Evolutionary conservation across 2,888 invertebrate genomes (phyloP).

Genomic region (Ichneumoninae sp.): DNA sequence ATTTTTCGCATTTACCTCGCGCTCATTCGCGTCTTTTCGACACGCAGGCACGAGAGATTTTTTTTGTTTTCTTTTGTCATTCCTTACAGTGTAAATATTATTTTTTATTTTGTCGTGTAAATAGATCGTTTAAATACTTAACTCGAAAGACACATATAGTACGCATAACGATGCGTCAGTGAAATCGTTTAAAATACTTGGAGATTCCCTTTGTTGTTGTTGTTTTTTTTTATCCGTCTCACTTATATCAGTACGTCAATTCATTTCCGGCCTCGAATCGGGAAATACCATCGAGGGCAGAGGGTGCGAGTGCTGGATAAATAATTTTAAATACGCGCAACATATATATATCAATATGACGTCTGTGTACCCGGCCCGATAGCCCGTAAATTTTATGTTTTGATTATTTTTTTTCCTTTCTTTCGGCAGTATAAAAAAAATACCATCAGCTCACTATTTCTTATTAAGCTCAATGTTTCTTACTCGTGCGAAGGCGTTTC

Average conservation of each 20-base stretch:
- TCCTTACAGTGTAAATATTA: slow-evolving; percentile 64
- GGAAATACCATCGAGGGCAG: slow-evolving; percentile 41
- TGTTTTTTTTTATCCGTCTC: slow-evolving; percentile 39
- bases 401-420: background rate
- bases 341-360: slow-evolving; percentile 26
- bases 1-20: background rate
- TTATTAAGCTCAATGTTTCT: slow-evolving; percentile 3
- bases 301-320: slow-evolving; percentile 73
- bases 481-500: slow-evolving; percentile 27
- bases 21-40: slow-evolving; percentile 53
- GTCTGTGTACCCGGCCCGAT: slow-evolving; percentile 34
- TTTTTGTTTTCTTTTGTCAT: slow-evolving; percentile 58
- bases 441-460: slow-evolving; percentile 13
- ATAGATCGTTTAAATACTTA: slow-evolving; percentile 77
- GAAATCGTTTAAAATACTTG: slow-evolving; percentile 70
- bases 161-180: slow-evolving; percentile 68
- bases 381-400: slow-evolving; percentile 6
- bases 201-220: slow-evolving; percentile 48
- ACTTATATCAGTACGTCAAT: slow-evolving; percentile 31
- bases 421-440: slow-evolving; percentile 53
- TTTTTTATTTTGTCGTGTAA: slow-evolving; percentile 76
- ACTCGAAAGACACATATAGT: slow-evolving; percentile 76
- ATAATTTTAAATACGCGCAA: slow-evolving; percentile 63
- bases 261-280: slow-evolving; percentile 41
- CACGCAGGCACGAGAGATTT: slow-evolving; percentile 71